Evolutionary conservation across 2,113 vertebrate genomes (phyloP).

Genomic region (Ceuthmochares aereus): DNA sequence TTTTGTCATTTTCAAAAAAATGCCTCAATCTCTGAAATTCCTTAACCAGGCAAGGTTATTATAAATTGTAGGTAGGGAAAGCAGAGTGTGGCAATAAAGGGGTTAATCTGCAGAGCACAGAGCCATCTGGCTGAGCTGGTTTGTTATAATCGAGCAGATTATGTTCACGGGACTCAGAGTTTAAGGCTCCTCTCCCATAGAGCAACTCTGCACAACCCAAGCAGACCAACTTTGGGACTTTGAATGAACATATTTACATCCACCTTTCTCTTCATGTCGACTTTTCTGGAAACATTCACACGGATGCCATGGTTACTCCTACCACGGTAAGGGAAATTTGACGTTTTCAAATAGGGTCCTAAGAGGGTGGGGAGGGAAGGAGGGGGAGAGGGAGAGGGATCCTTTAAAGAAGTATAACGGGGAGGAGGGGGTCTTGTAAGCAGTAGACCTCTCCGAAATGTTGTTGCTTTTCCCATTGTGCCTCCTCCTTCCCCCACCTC

Average conservation of each 20-base stretch:
- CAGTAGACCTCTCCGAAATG: background rate
- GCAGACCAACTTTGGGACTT: conserved; percentile 80
- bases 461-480: conserved; percentile 22
- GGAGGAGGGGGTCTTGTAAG: background rate
- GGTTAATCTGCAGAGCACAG: conserved; percentile 79
- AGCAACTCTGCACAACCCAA: conserved; percentile 75
- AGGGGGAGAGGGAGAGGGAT: background rate
- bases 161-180: conserved; percentile 83
- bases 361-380: background rate
- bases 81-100: conserved; percentile 67
- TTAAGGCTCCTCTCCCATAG: conserved; percentile 79
- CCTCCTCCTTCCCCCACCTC: background rate
- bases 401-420: background rate
- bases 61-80: conserved; percentile 24
- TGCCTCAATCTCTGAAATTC: background rate
- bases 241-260: conserved; percentile 85
- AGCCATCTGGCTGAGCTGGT: conserved; percentile 88
- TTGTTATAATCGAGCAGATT: conserved; percentile 87
- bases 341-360: conserved; percentile 47
- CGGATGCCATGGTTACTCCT: conserved; percentile 99
- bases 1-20: background rate
- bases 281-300: conserved; percentile 89
- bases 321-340: conserved; percentile 89
- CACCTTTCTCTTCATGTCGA: conserved; percentile 96
- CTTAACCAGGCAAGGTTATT: background rate